Base-by-base conservation (phyloP, 2,888 invertebrate genomes). In the Netelia virgata region DNA sequence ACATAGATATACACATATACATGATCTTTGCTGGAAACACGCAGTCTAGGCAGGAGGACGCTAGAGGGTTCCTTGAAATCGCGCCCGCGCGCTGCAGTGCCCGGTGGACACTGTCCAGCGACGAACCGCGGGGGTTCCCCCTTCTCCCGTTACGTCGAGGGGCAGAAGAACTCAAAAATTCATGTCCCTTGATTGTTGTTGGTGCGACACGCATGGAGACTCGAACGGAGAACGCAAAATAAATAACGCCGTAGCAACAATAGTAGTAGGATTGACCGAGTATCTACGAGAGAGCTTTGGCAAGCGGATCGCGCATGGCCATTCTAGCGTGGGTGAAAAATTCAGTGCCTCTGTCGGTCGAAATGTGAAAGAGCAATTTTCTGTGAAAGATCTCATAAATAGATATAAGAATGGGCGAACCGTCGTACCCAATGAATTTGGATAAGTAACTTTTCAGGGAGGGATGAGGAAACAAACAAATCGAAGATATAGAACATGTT, bases 21-120 rank as follows among this genome's bases (percentile, higher is more conserved):
- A 47, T 47, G 1, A 9, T 57, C 18, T 16, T 57, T 18, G 18
- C 57, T 57, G 18, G 18, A 57, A 57, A 5, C 18, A 8, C 10
- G 57, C 57, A 57, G 18, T 57, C 57, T 10, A 47, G 47, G 3
- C 10, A 53, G 53, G 53, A 14, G 53, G 16, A 57, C 57, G 18
- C 16, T 57, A 18, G 18, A 18, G 20, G 18, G 59, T 18, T 77
- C 69, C 53, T 2, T 18, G 63, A 8, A 57, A 55, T 41, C 0
- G 78, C 78, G 78, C 70, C 43, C 78, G 70, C 78, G 78, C 78
- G 55, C 55, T 78, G 50, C 36, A 18, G 55, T 55, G 16, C 6
- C 18, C 55, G 16, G 0, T 14, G 47, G 11, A 47, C 47, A 47
- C 2, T 47, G 47, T 47, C 47, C 47, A 3, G 47, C n/a, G n/a